These are phyloP conservation scores for Bombus confusus DNA, from an alignment of 1,140 invertebrate species.

Conservation along the genomic window DNA sequence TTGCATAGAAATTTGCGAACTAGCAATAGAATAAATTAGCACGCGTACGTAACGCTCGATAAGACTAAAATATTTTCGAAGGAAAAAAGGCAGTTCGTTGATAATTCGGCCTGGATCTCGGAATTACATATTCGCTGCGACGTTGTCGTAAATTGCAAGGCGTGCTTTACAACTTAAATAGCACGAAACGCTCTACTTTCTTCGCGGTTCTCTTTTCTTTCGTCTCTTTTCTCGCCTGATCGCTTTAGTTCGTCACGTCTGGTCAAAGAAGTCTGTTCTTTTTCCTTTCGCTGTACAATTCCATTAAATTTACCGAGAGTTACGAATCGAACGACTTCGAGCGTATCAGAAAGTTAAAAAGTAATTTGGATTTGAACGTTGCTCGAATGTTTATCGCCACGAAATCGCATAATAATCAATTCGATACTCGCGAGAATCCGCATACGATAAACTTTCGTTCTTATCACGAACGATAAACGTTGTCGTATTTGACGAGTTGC, in stretches of 20 bases:
- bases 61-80: neutral
- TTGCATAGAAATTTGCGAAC: neutral
- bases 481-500: neutral
- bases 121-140: neutral
- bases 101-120: slow-evolving; percentile 9
- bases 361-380: neutral
- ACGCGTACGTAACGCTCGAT: too few species aligned
- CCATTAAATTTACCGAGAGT: neutral
- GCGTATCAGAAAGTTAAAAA: neutral
- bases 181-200: slow-evolving; percentile 59
- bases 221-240: neutral
- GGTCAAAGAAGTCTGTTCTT: neutral
- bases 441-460: neutral
- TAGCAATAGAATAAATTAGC: neutral
- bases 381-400: neutral
- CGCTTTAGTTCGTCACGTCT: neutral
- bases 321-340: too few species aligned
- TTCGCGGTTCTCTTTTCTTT: neutral
- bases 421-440: neutral
- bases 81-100: neutral
- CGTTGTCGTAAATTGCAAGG: neutral
- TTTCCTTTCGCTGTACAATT: neutral
- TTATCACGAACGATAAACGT: neutral
- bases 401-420: neutral
- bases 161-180: slow-evolving; percentile 47